Percentiles rank a stretch among this genome's conserved stretches.
These are phyloP conservation scores for Tetragonula carbonaria DNA, from an alignment of 2,888 invertebrate genomes.

Conservation along the genomic window DNA sequence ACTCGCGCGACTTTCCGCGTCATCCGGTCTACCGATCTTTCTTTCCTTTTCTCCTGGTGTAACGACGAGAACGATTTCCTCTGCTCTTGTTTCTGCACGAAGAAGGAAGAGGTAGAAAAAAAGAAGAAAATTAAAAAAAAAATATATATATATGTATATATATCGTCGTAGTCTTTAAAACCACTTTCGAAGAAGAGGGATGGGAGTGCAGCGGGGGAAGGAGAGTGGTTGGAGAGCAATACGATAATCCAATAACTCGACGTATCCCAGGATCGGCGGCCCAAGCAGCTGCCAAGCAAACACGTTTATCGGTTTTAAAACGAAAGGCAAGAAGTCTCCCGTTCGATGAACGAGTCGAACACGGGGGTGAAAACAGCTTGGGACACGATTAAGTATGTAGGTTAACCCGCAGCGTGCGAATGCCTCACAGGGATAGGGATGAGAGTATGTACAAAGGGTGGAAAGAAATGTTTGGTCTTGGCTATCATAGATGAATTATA, in stretches of 20 bases:
- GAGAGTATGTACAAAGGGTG: no score
- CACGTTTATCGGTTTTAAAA: conserved; percentile 64
- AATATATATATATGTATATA: not conserved
- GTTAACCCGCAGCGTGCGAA: no score
- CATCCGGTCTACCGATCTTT: not conserved
- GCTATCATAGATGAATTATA: no score
- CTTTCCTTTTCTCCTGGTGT: not conserved
- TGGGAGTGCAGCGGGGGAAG: no score
- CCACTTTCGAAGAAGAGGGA: conserved; percentile 27
- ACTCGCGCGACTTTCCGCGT: not conserved
- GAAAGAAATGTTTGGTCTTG: no score
- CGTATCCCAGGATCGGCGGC: conserved; percentile 54
- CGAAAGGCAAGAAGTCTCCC: conserved; percentile 35
- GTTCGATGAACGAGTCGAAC: not conserved
- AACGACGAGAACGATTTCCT: conserved; percentile 12
- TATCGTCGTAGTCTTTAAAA: conserved; percentile 44
- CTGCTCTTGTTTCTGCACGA: not conserved
- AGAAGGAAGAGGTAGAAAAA: not conserved
- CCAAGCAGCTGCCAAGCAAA: conserved; percentile 52
- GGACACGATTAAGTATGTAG: not conserved
- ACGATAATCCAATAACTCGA: conserved; percentile 57
- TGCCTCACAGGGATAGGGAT: no score
- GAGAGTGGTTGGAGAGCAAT: conserved; percentile 2
- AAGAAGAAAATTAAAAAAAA: not conserved
- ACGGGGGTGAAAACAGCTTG: conserved; percentile 2